Evolutionary conservation across 2,888 invertebrate species (phyloP), one percentile per base, ranked within the genome.

Genomic region (Marronus borbonicus): DNA sequence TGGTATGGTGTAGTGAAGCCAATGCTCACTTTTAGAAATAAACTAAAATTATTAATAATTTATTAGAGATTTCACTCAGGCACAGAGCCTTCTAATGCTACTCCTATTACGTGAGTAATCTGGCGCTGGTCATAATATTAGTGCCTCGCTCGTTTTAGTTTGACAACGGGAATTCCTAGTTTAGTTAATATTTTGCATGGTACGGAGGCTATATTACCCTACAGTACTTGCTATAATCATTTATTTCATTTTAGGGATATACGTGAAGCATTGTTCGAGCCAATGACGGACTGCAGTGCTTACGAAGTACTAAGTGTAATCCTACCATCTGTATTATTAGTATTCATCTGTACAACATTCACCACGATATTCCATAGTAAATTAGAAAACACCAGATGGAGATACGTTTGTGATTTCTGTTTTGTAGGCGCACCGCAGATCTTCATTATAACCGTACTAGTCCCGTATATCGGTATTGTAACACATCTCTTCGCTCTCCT

Each of bases 401-500:
- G 84, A 79, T 91, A 90, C 84, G 55, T 83, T 0, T 83, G 90
- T 17, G 93, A 94, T 88, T 93, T 92, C 83, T 20, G 90, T 0
- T 80, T 90, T 4, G 90, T 93, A 79, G 88, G 92, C 1, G 62
- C 92, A 14, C 91, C 93, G 8, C 85, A 91, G 65, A 89, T 93
- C 78, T 81, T 91, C 62, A 90, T 89, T 28, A 89, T 92, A 69
- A 93, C 93, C n/a, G 80, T 92, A 66, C 84, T 90, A 28, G 86
- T 90, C 24, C 83, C 88, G 3, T 84, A 90, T 88, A 85, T 86
- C n/a, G 78, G 77, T 36, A 81, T 83, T 49, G 76, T 80, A 8
- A 75, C 76, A 52, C 28, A 77, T 28, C 68, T 72, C 20, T 76
- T 17, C n/a, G 60, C 68, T 39, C 77, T 78, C 50, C 44, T 76